Base-by-base conservation (phyloP, 92 coral and sea anemone genomes). In the Isaurus tuberculatus region DNA sequence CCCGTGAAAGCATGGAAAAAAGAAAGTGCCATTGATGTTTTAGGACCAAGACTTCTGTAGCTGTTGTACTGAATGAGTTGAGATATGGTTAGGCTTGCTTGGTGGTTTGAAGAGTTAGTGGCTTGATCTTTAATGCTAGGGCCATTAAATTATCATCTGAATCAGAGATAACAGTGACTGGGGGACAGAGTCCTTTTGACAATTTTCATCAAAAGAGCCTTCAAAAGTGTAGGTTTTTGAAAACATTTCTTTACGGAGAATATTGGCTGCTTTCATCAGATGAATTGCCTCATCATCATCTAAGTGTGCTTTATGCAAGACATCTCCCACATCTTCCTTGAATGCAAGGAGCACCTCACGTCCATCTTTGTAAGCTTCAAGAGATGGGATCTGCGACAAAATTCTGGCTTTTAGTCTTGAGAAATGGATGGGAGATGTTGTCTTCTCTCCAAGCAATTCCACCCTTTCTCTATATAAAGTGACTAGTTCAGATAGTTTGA, bases 1-100 rank as follows among this genome's bases (percentile, higher is more conserved):
- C 91, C 91, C 20, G 94, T 91, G 77, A 91, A 88, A 26, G 91
- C 88, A 65, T 91, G 91, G 40, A 91, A 85, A 15, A 81, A 30
- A 16, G 89, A 91, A 2, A 91, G 81, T 16, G 94, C 30, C 55
- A 10, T 60, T 11, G 90, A 84, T 28, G 29, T 44, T 43, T 81
- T 64, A 5, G 87, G 84, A n/a, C 86, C 74, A 22, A 91, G 83
- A 22, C 66, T 14, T 8, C 63, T 64, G 53, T 72, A 60, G 71
- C 46, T 85, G 84, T 89, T 87, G 80, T 83, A 90, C 46, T 90
- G 93, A 53, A 90, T 65, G 49, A 86, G 55, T 71, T 90, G 90
- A 65, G 93, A 82, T 51, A 90, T 86, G 79, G 75, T 86, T 36
- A 86, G 90, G 31, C 73, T 68, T 66, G 93, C 80, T 83, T 90